A percentile compares a stretch with the other conserved stretches of the same genome.
Conservation (phyloP, 2,113 vertebrate genomes). For the Oncorhynchus gorbuscha region DNA sequence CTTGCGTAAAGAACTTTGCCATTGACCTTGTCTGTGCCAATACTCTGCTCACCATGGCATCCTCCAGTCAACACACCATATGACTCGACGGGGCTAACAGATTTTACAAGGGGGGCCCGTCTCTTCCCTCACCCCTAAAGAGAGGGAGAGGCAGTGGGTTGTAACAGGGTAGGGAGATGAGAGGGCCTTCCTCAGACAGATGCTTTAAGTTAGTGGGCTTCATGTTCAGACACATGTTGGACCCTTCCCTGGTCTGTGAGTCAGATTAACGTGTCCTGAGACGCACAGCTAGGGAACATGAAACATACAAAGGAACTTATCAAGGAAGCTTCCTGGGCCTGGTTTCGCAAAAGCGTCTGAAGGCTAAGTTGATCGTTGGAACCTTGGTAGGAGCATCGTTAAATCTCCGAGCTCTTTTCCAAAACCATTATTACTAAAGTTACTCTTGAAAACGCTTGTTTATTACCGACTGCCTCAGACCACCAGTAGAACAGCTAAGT, state of each 20-base stretch:
- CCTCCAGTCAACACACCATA: neutral
- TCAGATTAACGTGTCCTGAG: neutral
- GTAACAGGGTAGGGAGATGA: neutral
- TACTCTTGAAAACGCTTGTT: too few relatives aligned
- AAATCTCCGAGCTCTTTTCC: too few relatives aligned
- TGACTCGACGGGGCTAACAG: neutral
- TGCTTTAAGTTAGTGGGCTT: slow-evolving; percentile 9
- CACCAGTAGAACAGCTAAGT: too few relatives aligned
- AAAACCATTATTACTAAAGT: too few relatives aligned
- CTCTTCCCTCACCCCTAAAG: neutral
- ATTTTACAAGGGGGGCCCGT: neutral
- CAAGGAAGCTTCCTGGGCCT: too few relatives aligned
- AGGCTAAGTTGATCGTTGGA: too few relatives aligned
- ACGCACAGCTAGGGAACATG: neutral
- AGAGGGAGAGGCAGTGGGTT: neutral
- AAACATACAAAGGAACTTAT: neutral
- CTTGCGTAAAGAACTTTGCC: neutral
- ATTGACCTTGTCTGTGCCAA: neutral
- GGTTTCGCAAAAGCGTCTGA: too few relatives aligned
- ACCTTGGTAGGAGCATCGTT: too few relatives aligned
- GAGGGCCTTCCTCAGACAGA: neutral
- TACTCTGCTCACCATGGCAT: neutral
- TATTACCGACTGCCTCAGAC: too few relatives aligned
- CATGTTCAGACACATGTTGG: slow-evolving; percentile 2
- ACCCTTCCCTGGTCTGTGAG: neutral